Evolutionary conservation across 1,140 invertebrate genomes (phyloP).

Genomic region (Pseudomyrmex cubaensis): DNA sequence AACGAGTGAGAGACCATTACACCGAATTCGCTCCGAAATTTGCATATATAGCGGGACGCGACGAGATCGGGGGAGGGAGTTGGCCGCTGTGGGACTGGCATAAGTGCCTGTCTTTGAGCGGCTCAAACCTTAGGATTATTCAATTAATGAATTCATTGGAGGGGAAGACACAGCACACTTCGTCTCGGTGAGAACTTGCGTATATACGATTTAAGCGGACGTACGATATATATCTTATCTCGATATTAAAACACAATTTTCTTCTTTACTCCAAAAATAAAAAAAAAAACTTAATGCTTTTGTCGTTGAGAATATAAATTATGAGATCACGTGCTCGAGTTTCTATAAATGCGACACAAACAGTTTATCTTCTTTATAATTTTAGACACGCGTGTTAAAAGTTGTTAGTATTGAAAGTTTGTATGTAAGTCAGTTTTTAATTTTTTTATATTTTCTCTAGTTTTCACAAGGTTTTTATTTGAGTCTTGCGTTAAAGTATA

Average conservation of each 20-base stretch:
- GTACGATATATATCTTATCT: background rate
- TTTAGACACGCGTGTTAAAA: too few species aligned
- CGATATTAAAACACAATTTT: too few species aligned
- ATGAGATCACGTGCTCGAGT: background rate
- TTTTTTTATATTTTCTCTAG: background rate
- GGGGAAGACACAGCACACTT: background rate
- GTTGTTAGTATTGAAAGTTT: too few species aligned
- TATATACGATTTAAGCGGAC: background rate
- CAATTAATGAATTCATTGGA: constrained; percentile 76
- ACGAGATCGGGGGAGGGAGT: background rate
- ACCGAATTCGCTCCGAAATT: constrained; percentile 72
- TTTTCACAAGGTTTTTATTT: background rate
- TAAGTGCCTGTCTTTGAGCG: constrained; percentile 73
- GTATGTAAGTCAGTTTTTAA: too few species aligned
- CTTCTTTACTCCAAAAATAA: background rate
- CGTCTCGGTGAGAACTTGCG: constrained; percentile 7
- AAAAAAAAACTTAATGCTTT: background rate
- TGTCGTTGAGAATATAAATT: background rate
- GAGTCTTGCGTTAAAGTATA: background rate
- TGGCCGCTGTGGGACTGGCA: constrained; percentile 49
- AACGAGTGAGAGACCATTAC: constrained; percentile 63
- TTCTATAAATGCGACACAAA: background rate
- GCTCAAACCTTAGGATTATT: constrained; percentile 71
- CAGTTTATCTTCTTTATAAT: background rate
- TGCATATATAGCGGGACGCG: constrained; percentile 72